A percentile compares a stretch with the other conserved stretches of the same genome.
phyloP scores from a whole-genome alignment of 2,113 vertebrate genomes.

The Mixornis gularis region DNA sequence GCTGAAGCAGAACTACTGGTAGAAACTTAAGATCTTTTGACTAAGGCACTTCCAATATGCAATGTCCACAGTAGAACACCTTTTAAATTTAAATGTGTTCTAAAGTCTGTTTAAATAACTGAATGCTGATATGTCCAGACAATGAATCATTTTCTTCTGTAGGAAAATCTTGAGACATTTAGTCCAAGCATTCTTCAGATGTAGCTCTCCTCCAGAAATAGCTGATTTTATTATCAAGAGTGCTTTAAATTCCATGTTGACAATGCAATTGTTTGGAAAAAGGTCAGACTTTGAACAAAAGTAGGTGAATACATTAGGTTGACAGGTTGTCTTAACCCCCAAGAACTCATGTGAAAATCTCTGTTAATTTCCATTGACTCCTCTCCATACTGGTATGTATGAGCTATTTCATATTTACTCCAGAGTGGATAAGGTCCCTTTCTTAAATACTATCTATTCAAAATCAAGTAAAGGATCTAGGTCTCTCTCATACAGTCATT shows the following conservation, averaged over 20 bases:
- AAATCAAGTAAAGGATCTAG: background rate
- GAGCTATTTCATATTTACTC: background rate
- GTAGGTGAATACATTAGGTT: background rate
- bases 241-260: background rate
- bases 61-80: background rate
- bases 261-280: background rate
- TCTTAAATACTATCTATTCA: background rate
- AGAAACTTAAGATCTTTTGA: background rate
- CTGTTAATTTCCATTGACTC: background rate
- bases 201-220: background rate
- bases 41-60: background rate
- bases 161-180: background rate
- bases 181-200: background rate
- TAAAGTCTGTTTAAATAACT: background rate
- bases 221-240: background rate
- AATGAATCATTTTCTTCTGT: background rate
- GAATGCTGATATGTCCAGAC: background rate
- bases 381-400: background rate
- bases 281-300: background rate
- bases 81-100: background rate
- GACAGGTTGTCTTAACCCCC: background rate
- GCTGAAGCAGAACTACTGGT: background rate
- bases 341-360: background rate
- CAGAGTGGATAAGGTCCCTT: background rate
- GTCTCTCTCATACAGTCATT: background rate